Base-by-base conservation (phyloP, 2,888 invertebrate genomes). In the Heliconius ismenius region DNA sequence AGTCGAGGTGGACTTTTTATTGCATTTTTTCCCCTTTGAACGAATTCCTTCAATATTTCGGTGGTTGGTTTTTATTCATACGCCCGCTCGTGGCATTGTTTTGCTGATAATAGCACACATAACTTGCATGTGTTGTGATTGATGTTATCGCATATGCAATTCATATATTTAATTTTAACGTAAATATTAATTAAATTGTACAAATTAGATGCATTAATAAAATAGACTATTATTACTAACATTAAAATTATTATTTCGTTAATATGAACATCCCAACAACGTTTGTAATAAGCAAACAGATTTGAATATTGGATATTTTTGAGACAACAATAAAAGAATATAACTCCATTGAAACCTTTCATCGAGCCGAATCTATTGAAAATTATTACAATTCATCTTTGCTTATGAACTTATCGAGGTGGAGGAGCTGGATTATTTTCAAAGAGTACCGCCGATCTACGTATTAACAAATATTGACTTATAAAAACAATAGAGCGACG, bases 31-130 rank as follows among this genome's bases (percentile, higher is more conserved):
- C 91, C 92, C 93, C 91, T 93, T 92, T 93, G 92, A 92, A 91
- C 90, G 91, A 91, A 92, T 94, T 93, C 94, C 91, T 94, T 92
- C 93, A 93, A 93, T 93, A 92, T 93, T 93, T 93, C 89, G 90
- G 89, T 88, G 90, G 90, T 92, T 92, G 90, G 91, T 92, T 92
- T 92, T 93, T 92, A 92, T 93, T 92, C 91, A 92, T 93, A 89
- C 88, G 90, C 86, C 87, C 91, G 90, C 89, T 90, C 91, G 91
- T 92, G 89, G 91, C 92, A 93, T 92, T 92, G 92, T 93, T 93
- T 91, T 90, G 89, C 88, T 89, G 89, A 89, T 90, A 90, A 70
- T 36, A 24, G 24, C 58, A 36, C 15, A 9, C 58, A 58, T 58
- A 70, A 24, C 54, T 39, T 70, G n/a, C 18, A 4, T 32, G 32